These are phyloP conservation scores for Esox lucius DNA, from an alignment of 2,797 vertebrate species.

Conservation along the genomic window DNA sequence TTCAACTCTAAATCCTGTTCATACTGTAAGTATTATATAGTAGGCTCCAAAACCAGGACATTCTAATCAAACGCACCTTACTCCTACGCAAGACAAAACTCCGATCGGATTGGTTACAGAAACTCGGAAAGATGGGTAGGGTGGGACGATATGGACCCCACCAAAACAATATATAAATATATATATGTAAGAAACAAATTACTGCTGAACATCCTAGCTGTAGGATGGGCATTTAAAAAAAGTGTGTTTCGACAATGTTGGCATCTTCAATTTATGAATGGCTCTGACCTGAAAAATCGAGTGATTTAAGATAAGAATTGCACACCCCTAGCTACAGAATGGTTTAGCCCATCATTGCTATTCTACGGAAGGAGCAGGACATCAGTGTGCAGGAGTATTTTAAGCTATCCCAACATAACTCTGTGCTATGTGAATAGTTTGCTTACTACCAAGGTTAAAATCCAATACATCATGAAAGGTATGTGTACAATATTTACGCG, in stretches of 20 bases:
- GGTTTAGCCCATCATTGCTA: not conserved
- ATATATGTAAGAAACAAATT: not conserved
- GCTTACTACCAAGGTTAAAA: not conserved
- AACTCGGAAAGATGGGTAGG: not conserved
- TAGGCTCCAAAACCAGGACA: too few relatives aligned
- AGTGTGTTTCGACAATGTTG: not conserved
- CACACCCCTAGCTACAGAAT: not conserved
- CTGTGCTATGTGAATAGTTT: not conserved
- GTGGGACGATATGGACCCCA: not conserved
- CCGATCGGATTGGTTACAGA: not conserved
- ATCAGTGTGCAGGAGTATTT: not conserved
- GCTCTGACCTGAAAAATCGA: not conserved
- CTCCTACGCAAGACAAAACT: not conserved
- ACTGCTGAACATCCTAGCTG: not conserved
- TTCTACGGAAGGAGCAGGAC: not conserved
- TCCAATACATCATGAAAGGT: not conserved
- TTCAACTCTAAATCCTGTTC: too few relatives aligned
- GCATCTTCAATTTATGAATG: not conserved
- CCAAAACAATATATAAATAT: not conserved
- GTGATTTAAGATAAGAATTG: not conserved
- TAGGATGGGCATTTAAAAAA: not conserved
- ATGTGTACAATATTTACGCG: not conserved
- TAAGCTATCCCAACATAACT: not conserved
- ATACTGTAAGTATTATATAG: too few relatives aligned
- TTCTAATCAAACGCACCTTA: not conserved